Evolutionary conservation across 2,113 vertebrate species (phyloP).

Genomic region (Thalassarche chlororhynchos): DNA sequence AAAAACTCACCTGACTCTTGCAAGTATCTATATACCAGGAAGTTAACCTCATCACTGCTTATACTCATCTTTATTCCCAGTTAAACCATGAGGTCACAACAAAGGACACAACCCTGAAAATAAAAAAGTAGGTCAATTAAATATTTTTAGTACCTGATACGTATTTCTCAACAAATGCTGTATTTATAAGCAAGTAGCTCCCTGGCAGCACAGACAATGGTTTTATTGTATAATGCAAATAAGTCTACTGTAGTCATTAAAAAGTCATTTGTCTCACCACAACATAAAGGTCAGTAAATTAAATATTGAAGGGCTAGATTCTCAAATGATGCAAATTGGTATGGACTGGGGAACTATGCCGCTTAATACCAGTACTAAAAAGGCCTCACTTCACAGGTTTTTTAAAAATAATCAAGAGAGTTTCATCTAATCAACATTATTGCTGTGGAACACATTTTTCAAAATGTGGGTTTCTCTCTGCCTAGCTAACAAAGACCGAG

Average conservation of each 20-base stretch:
- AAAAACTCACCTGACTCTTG: constrained; percentile 96
- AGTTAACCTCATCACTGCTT: constrained; percentile 99
- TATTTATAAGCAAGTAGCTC: not conserved
- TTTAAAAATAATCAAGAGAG: not conserved
- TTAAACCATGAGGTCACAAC: constrained; percentile 99
- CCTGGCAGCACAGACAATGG: not conserved
- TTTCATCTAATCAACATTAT: not conserved
- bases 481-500: not conserved
- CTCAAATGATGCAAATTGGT: not conserved
- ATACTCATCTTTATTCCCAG: constrained; percentile 99
- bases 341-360: not conserved
- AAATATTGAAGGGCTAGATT: not conserved
- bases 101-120: constrained; percentile 89
- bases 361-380: not conserved
- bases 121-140: constrained; percentile 57
- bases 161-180: not conserved
- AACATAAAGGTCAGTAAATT: constrained; percentile 48
- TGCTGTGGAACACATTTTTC: not conserved
- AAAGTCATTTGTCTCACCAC: constrained; percentile 25
- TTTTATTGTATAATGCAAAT: constrained; percentile 34
- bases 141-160: not conserved
- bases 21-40: constrained; percentile 99
- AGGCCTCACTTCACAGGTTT: not conserved
- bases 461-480: not conserved
- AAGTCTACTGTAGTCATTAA: constrained; percentile 9